Evolutionary conservation across 2,797 vertebrate species (phyloP), one percentile per base, ranked within the genome.

Genomic region (Hephaestus fuliginosus): DNA sequence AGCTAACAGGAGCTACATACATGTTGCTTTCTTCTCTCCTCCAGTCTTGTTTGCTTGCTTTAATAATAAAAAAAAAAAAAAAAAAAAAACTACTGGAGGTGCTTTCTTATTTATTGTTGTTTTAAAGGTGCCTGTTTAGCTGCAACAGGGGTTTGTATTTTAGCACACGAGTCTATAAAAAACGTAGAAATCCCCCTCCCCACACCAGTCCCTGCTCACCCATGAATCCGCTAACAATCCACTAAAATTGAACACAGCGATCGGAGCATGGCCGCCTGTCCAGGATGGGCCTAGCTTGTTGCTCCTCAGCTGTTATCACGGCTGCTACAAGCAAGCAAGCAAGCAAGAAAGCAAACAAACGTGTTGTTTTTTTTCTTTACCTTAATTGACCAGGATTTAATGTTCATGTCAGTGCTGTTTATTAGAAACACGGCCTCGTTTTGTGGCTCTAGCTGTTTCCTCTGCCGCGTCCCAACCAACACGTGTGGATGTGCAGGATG

Each of bases 281-380:
- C 64, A 73, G 39, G 63, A 73, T 58, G 87, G 93, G 93, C 93
- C 93, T 93, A 83, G 91, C 90, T 93, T 93, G 91, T 93, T 93
- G 90, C 92, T 89, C 62, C 63, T 60, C 44, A 79, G 67, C 69
- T 74, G 56, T 71, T 51, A 15, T 22, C 46, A 78, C 60, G 43
- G 52, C 52, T 20, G 2, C 43, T 33, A 9, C 0, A 44, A 33
- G 53, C 12, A 11, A 18, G 12, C 17, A n/a, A n/a, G n/a, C 0
- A 44, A 33, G 53, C 12, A 11, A 20, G 12, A 14, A 25, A 25
- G 25, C 25, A 1, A 25, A 22, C 33, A 39, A 39, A 8, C 3
- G 36, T 66, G 1, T 8, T 20, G 20, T 36, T 22, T 25, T 33
- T 30, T 33, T 33, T 33, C 30, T 33, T 33, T 33, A 3, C 30